Evolutionary conservation across 2,113 vertebrate genomes (phyloP), one percentile per base, ranked within the genome.

Genomic region (Coracopsis vasa): DNA sequence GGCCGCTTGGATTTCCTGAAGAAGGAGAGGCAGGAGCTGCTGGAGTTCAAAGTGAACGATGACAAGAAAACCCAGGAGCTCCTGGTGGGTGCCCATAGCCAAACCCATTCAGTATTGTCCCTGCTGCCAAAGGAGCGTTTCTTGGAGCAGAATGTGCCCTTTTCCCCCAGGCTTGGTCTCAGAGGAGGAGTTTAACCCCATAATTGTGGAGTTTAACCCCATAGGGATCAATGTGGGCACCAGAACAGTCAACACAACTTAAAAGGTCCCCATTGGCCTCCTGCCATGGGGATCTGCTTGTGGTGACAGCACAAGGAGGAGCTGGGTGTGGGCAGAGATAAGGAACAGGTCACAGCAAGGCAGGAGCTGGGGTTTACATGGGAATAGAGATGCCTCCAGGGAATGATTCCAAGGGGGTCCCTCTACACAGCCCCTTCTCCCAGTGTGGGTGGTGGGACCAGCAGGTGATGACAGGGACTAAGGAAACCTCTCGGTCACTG

Each of bases 51-150:
- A 84, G 95, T 96, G 9, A 93, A 91, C 3, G 96, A 97, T 0
- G 97, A 97, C 4, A 90, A 94, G 35, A 97, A 90, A 41, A 97
- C 96, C 5, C 97, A 97, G 77, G 97, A 97, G 69, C 87, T 97
- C 13, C 17, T 97, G 96, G 97, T 97, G 50, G 0, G 96, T 85
- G 12, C 51, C 21, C 3, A 15, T 7, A 24, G 56, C 4, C 5
- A 4, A 35, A 33, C 35, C 21, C 6, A 2, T 17, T 10, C 44
- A 27, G 5, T 6, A 7, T 17, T 24, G 12, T 8, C 33, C 1
- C 3, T 27, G 33, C 24, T 47, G 41, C 50, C 56, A 41, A 37
- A 41, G 42, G 8, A 24, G 51, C 9, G 9, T 61, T 53, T n/a
- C 45, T n/a, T 5, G 53, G 60, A 39, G 67, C 27, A 21, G 39